Conservation (phyloP, 2,113 vertebrate species). For the Thermophis baileyi region DNA sequence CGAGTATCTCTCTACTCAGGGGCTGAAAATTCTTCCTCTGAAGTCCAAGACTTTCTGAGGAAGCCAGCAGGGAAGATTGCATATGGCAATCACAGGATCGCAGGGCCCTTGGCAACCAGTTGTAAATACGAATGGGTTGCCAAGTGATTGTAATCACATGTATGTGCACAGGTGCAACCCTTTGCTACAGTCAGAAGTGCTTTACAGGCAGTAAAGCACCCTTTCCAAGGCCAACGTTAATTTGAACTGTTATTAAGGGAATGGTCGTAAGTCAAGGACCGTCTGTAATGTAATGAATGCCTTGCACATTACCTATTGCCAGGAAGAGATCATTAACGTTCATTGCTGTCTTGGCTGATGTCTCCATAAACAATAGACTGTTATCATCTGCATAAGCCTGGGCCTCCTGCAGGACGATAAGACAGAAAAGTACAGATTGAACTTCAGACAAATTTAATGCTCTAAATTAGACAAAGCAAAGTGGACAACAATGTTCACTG, state of each 20-base stretch:
- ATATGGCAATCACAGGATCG: background rate
- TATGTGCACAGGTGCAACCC: background rate
- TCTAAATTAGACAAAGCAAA: background rate
- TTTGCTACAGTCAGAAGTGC: background rate
- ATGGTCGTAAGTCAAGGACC: background rate
- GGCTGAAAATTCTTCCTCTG: background rate
- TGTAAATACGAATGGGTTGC: background rate
- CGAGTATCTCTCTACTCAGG: background rate
- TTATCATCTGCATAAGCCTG: conserved; percentile 81
- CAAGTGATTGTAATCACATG: background rate
- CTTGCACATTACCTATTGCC: conserved; percentile 72
- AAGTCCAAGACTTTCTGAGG: background rate
- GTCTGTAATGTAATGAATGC: background rate
- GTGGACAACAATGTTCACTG: background rate
- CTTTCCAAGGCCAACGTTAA: background rate
- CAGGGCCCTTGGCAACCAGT: background rate
- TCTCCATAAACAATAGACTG: conserved; percentile 82
- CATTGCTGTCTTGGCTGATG: conserved; percentile 81
- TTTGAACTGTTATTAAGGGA: background rate
- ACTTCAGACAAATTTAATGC: background rate
- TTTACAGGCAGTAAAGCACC: background rate
- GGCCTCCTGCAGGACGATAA: conserved; percentile 64
- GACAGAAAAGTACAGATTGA: background rate
- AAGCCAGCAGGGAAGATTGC: background rate
- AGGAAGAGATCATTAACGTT: conserved; percentile 81